phyloP scores from a whole-genome alignment of 2,888 invertebrate species.

The Blastobasis adustella region DNA sequence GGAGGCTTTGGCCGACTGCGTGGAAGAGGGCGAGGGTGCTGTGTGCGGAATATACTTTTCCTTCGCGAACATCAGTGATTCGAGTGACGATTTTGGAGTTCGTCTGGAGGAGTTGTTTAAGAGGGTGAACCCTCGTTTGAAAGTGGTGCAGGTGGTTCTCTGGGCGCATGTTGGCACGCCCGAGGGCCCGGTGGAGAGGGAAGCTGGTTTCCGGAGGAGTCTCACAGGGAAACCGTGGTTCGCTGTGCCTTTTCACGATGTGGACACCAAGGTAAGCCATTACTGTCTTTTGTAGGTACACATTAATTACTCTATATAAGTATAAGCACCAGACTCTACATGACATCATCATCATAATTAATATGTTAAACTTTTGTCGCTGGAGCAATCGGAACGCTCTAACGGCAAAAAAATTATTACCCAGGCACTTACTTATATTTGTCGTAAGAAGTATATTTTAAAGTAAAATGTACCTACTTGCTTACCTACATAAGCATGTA shows the following conservation, averaged over 20 bases:
- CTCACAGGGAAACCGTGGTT: conserved; percentile 81
- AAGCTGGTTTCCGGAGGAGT: conserved; percentile 77
- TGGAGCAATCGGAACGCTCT: too few species aligned
- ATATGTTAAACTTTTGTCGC: too few species aligned
- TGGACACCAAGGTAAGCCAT: conserved; percentile 78
- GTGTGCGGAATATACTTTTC: conserved; percentile 81
- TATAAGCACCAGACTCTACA: too few species aligned
- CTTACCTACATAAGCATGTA: too few species aligned
- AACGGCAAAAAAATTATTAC: too few species aligned
- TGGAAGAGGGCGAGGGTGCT: conserved; percentile 65
- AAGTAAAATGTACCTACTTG: too few species aligned
- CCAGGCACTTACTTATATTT: too few species aligned
- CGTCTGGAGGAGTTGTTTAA: conserved; percentile 77
- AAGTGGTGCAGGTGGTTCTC: conserved; percentile 80
- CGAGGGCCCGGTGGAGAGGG: conserved; percentile 78
- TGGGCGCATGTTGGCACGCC: conserved; percentile 76
- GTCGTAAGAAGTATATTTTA: too few species aligned
- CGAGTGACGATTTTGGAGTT: conserved; percentile 80
- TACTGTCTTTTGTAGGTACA: too few species aligned
- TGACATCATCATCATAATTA: too few species aligned
- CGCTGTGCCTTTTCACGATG: conserved; percentile 81
- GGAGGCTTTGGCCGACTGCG: conserved; percentile 60
- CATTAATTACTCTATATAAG: too few species aligned
- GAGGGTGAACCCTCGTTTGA: conserved; percentile 64
- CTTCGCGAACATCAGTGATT: conserved; percentile 80